Evolutionary conservation across 2,797 vertebrate genomes (phyloP), one percentile per base, ranked within the genome.

Genomic region (Squalus acanthias): DNA sequence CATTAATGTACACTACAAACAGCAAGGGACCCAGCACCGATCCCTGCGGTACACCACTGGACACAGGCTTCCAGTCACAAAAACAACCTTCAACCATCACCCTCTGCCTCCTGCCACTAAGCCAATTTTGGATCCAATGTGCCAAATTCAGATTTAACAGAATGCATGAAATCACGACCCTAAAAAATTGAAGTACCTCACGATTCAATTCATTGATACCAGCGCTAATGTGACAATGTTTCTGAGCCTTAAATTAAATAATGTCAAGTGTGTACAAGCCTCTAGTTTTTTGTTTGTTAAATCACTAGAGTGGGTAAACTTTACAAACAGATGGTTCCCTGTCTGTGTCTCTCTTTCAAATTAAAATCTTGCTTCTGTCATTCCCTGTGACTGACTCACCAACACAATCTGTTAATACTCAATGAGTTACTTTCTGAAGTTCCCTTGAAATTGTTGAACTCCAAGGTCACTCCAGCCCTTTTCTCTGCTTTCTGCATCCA

Each of bases 241-340:
- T 92, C 26, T 93, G n/a, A 69, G 82, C 20, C 7, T 50, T 50
- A 85, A 93, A 67, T 26, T 93, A 24, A 24, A 67, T 46, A 50
- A 85, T 93, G 91, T 69, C 63, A 69, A 69, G 39, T 67, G 63
- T 67, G 15, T 39, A 39, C n/a, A 93, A 67, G 17, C 91, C n/a
- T 69, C n/a, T 93, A 10, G 33, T 93, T 63, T 3, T 6, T 69
- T 67, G 33, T 69, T 22, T 67, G 63, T 69, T 93, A 69, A 69
- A 93, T 39, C n/a, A 93, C 39, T 12, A 69, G n/a, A 69, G 20
- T 93, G n/a, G 63, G 17, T 69, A 93, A 82, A 93, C 91, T 93
- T 93, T 46, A 93, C n/a, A 93, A 93, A 69, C 63, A 93, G 91
- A 93, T 93, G 91, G 91, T 69, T 93, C 63, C 91, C 65, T 93